Base-by-base conservation (phyloP, 2,797 vertebrate genomes). In the Meriones psammophilus region DNA sequence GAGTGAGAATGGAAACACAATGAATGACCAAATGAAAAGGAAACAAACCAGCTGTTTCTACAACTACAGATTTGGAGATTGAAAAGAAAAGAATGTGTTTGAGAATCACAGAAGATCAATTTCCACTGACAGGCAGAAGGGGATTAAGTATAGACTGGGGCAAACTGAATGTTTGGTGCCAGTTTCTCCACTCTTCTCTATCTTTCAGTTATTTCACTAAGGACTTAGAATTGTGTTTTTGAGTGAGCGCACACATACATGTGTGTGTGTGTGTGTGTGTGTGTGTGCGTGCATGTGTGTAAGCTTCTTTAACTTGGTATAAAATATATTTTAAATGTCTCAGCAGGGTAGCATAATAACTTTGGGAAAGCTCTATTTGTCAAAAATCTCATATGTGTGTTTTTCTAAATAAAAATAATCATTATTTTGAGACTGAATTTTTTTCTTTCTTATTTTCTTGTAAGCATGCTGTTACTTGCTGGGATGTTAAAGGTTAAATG, bases 401-500 rank as follows among this genome's bases (percentile, higher is more conserved):
- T 83, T 64, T 84, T 64, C 64, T 84, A 80, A 93, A 78, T 94
- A 83, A 69, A 89, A 96, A 92, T 68, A 28, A 12, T 58, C 64
- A 92, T 74, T 94, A 74, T 22, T 95, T 87, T 94, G 50, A 30
- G 20, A 46, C 66, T 74, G 1, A 42, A 68, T 50, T 83, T 71
- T 94, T 66, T 30, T 56, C 33, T 87, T 79, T 84, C 84, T 69
- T 46, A 9, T 58, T 89, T 62, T 30, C 13, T 66, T 85, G 68
- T 17, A 94, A 91, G 94, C 64, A 66, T 92, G 10, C 36, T 95
- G 12, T 74, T 97, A 85, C 87, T 78, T 89, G 22, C 79, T 60
- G 62, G 85, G 79, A 96, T 74, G 62, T 71, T 91, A 80, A 64
- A 84, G 80, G 84, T 94, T 97, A 97, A 97, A 94, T 92, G 54